Evolutionary conservation across 2,888 invertebrate species (phyloP).

Genomic region (Apamea monoglypha): DNA sequence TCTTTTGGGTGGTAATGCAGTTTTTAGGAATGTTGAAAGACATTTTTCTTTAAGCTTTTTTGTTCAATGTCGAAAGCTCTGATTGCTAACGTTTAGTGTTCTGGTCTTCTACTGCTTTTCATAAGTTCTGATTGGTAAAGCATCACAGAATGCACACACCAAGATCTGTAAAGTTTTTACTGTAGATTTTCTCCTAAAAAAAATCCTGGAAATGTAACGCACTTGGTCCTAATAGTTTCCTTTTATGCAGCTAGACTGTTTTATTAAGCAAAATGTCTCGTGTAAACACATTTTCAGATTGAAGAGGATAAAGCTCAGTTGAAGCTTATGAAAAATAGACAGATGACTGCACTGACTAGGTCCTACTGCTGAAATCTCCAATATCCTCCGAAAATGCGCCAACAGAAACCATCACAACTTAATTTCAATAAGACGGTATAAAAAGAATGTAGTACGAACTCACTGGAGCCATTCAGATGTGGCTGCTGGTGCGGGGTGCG

Average conservation of each 20-base stretch:
- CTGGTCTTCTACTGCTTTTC: not conserved
- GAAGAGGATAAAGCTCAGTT: not conserved
- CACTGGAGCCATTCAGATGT: slow-evolving; percentile 90
- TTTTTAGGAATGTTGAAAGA: not conserved
- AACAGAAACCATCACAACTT: not conserved
- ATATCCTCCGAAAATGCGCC: not conserved
- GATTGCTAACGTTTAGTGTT: not conserved
- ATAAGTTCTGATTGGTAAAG: not conserved
- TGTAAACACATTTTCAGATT: not conserved
- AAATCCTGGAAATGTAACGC: not conserved
- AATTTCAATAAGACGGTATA: slow-evolving; percentile 8
- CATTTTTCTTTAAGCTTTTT: not conserved
- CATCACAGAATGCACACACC: not conserved
- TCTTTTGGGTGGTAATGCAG: not conserved
- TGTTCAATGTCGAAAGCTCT: not conserved
- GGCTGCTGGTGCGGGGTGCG: slow-evolving; percentile 83
- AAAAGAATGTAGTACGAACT: slow-evolving; percentile 86
- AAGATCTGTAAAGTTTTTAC: not conserved
- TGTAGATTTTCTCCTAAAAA: not conserved
- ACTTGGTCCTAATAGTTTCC: not conserved
- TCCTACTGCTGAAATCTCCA: not conserved
- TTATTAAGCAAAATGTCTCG: not conserved
- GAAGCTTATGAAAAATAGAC: not conserved
- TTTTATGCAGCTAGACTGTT: not conserved
- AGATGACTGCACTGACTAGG: not conserved